These are phyloP conservation scores for Nasalis larvatus DNA, from an alignment of 2,113 vertebrate species.

Conservation along the genomic window DNA sequence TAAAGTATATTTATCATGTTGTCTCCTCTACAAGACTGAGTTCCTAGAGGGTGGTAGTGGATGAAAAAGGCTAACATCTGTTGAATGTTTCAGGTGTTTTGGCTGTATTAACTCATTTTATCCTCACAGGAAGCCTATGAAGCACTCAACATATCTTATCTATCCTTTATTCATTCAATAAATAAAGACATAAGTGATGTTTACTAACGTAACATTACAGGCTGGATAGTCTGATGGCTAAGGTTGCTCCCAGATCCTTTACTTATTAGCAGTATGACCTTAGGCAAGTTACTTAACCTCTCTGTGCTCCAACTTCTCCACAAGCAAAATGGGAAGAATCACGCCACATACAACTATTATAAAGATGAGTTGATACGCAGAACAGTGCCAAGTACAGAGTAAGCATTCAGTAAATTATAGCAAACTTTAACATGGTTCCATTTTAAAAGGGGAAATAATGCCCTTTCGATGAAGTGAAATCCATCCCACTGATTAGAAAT, in stretches of 20 bases:
- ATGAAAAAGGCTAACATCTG: background rate
- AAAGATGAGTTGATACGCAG: background rate
- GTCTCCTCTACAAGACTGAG: background rate
- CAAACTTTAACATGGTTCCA: background rate
- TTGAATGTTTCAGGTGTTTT: background rate
- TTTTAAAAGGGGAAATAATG: constrained; percentile 18
- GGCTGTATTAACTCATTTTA: background rate
- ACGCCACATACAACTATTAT: background rate
- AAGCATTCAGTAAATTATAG: background rate
- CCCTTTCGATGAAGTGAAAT: background rate
- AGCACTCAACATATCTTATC: background rate
- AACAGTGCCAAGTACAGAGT: background rate
- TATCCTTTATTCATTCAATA: background rate
- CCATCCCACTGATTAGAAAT: background rate
- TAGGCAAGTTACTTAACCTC: background rate
- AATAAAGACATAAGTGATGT: background rate
- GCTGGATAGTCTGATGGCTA: background rate
- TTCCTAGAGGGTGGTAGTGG: background rate
- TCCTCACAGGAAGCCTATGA: background rate
- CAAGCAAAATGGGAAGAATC: background rate
- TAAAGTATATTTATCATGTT: background rate
- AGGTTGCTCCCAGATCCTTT: background rate
- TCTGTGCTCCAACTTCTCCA: background rate
- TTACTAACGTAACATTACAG: background rate
- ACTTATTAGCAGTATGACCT: background rate